phyloP scores from a whole-genome alignment of 2,113 vertebrate genomes.

The Thalassoma bifasciatum region DNA sequence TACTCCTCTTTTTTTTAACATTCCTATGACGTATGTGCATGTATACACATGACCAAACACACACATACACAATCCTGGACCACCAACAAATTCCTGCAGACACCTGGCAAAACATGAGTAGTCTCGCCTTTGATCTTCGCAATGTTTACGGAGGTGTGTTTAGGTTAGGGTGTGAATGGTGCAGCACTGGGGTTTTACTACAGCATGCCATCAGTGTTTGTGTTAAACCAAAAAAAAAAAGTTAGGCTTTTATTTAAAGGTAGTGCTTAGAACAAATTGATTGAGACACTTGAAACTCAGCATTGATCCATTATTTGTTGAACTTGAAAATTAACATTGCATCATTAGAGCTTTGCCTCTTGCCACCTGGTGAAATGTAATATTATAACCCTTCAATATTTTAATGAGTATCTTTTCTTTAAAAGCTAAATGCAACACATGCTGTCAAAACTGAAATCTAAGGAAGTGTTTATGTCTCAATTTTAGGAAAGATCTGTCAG shows the following conservation, averaged over 20 bases:
- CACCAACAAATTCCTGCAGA: conserved; percentile 46
- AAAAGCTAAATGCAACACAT: too few relatives aligned
- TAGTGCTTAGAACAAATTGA: background rate
- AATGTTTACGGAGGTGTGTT: conserved; percentile 27
- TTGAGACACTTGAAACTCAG: background rate
- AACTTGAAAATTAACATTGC: too few relatives aligned
- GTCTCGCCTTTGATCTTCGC: conserved; percentile 47
- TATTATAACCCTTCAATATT: too few relatives aligned
- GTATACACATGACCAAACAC: conserved; percentile 20
- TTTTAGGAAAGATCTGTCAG: too few relatives aligned
- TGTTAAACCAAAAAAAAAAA: background rate
- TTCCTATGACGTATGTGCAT: conserved; percentile 41
- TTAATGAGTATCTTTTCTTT: too few relatives aligned
- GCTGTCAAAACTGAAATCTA: too few relatives aligned
- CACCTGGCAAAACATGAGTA: conserved; percentile 68
- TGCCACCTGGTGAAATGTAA: too few relatives aligned
- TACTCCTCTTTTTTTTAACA: conserved; percentile 29
- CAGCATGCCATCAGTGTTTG: conserved; percentile 8
- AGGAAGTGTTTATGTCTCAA: too few relatives aligned
- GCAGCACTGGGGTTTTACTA: conserved; percentile 3
- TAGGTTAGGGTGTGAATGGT: conserved; percentile 16
- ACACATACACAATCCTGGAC: conserved; percentile 14
- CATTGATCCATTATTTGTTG: too few relatives aligned
- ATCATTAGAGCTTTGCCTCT: too few relatives aligned
- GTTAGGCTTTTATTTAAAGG: conserved; percentile 1